Evolutionary conservation across 2,113 vertebrate genomes (phyloP).

Genomic region (Leucoraja erinaceus): DNA sequence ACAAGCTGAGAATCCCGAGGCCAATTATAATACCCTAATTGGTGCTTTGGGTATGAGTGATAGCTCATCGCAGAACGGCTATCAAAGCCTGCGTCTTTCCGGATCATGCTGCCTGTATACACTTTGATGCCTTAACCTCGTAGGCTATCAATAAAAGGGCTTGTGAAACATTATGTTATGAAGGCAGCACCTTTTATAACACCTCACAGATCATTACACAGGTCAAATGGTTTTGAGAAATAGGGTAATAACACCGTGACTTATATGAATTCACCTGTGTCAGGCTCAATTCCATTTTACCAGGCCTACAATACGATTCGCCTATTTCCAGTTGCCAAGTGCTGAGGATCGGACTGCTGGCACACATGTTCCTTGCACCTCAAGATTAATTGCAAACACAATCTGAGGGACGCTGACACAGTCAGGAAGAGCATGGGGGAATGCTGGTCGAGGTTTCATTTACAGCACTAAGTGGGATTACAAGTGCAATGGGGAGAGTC

Average conservation of each 20-base stretch:
- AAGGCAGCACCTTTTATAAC: background rate
- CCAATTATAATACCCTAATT: background rate
- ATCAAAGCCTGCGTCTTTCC: background rate
- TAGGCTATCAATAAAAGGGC: background rate
- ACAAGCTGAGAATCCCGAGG: background rate
- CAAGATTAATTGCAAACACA: constrained; percentile 17
- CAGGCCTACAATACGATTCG: background rate
- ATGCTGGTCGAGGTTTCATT: constrained; percentile 17
- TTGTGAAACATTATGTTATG: background rate
- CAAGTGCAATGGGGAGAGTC: background rate
- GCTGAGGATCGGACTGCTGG: background rate
- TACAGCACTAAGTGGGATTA: background rate
- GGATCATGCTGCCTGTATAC: no score
- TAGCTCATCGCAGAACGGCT: background rate
- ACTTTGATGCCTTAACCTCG: background rate
- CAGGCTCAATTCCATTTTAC: background rate
- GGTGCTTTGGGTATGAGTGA: background rate
- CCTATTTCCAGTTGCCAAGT: background rate
- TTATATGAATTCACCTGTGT: background rate
- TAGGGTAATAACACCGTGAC: background rate
- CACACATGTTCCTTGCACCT: background rate
- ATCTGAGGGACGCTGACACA: background rate
- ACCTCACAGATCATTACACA: background rate
- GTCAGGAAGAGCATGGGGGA: background rate
- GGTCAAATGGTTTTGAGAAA: constrained; percentile 25